phyloP scores from a whole-genome alignment of 2,797 vertebrate genomes.

The Phoxinus dragarum region DNA sequence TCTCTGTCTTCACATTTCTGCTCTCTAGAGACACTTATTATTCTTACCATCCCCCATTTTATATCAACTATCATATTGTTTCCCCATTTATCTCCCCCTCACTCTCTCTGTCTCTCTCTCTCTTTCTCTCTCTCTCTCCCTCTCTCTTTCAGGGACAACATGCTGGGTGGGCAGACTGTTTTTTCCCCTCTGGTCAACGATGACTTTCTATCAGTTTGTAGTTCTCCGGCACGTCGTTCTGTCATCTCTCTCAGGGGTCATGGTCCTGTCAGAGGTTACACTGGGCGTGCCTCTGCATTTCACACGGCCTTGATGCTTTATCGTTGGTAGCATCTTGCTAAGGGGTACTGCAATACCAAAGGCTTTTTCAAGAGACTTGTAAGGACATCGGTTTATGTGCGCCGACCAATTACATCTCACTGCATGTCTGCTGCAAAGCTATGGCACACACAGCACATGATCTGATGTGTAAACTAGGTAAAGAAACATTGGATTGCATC shows the following conservation, averaged over 20 bases:
- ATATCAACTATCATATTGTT: constrained; percentile 44
- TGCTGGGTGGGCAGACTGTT: constrained; percentile 17
- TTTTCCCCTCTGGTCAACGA: background rate
- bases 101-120: background rate
- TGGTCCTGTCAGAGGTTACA: constrained; percentile 50
- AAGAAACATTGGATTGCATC: background rate
- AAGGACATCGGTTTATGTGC: background rate
- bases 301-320: background rate
- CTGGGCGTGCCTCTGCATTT: constrained; percentile 52
- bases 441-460: background rate
- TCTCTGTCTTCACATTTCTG: constrained; percentile 51
- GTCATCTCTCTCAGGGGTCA: constrained; percentile 50
- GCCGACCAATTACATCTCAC: background rate
- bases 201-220: constrained; percentile 24
- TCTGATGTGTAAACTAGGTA: background rate
- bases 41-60: constrained; percentile 51
- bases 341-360: constrained; percentile 23
- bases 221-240: constrained; percentile 22
- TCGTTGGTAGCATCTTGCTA: background rate
- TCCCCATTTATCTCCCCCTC: constrained; percentile 47
- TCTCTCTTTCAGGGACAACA: background rate
- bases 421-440: background rate
- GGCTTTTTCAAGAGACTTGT: background rate
- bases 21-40: constrained; percentile 45
- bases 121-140: constrained; percentile 20